Percentiles rank a stretch among this genome's conserved stretches.
Evolutionary conservation across 2,797 vertebrate species (phyloP).

Genomic region (Enteromius radiatus): DNA sequence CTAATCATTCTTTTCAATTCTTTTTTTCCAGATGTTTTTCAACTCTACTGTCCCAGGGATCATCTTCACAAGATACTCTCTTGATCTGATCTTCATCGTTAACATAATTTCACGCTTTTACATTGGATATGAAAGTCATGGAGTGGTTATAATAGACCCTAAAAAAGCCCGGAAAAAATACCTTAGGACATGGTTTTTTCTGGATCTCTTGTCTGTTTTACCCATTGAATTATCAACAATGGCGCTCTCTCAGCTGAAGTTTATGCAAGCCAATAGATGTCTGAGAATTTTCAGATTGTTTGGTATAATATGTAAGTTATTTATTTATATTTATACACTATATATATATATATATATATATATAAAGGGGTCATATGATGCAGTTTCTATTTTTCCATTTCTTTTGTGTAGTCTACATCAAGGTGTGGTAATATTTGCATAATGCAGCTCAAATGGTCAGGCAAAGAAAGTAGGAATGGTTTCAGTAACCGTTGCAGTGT

Average conservation of each 20-base stretch:
- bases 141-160: conserved; percentile 46
- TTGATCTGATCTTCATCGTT: conserved; percentile 41
- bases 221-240: conserved; percentile 35
- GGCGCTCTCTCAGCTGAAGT: background rate
- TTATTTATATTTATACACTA: background rate
- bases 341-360: no score
- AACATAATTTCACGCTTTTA: conserved; percentile 54
- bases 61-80: conserved; percentile 26
- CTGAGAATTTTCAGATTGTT: conserved; percentile 46
- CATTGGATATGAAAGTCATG: conserved; percentile 50
- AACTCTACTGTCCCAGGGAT: conserved; percentile 12
- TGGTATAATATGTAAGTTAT: conserved; percentile 47
- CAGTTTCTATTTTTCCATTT: no score
- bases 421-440: no score
- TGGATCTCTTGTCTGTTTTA: conserved; percentile 49
- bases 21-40: conserved; percentile 45
- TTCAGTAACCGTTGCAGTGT: no score
- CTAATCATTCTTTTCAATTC: background rate
- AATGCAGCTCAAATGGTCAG: no score
- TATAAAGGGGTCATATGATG: no score
- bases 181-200: conserved; percentile 49
- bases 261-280: conserved; percentile 38
- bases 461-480: no score
- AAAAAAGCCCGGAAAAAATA: conserved; percentile 34
- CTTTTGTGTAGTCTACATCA: no score